Evolutionary conservation across 2,113 vertebrate species (phyloP), one percentile per base, ranked within the genome.

Genomic region (Acrocephalus arundinaceus): DNA sequence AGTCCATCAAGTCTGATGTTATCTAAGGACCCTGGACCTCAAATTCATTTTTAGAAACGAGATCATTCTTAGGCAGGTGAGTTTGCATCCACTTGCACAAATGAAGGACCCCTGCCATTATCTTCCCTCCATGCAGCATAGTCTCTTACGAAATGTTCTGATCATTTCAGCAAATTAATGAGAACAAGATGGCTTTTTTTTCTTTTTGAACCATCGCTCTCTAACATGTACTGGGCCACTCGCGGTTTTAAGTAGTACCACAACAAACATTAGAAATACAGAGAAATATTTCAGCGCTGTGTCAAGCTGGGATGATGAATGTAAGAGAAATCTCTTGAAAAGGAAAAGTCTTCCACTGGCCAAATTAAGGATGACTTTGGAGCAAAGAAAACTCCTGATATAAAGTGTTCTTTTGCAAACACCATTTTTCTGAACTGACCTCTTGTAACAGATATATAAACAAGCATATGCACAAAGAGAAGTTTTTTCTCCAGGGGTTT

Each of bases 151-250:
- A 75, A 82, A 49, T 2, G 31, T 71, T 85, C 65, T 84, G 66
- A 92, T 89, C 66, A 41, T 93, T 89, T 94, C 67, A 71, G 76
- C 37, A 85, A 93, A 90, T 89, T 91, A 95, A 94, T 76, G 77
- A 95, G 77, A 89, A 79, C 45, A 57, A 85, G 70, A 78, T 75
- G 48, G 43, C 21, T 73, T 88, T 83, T 91, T 70, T 45, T 61
- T 14, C 51, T 59, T 77, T 90, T 46, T 91, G 45, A 90, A 89
- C 43, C 65, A 39, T 4, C 57, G 51, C 71, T 92, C 68, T 90
- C 70, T n/a, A 57, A 21, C n/a, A 35, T 6, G 1, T 12, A 52
- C 45, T 75, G 45, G 52, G 35, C 24, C 49, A 74, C 48, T 77
- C 57, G 41, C 6, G 0, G 63, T 71, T 93, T 54, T 72, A 84